These are phyloP conservation scores for Calliphora vomitoria DNA, from an alignment of 2,888 invertebrate genomes.

Conservation along the genomic window DNA sequence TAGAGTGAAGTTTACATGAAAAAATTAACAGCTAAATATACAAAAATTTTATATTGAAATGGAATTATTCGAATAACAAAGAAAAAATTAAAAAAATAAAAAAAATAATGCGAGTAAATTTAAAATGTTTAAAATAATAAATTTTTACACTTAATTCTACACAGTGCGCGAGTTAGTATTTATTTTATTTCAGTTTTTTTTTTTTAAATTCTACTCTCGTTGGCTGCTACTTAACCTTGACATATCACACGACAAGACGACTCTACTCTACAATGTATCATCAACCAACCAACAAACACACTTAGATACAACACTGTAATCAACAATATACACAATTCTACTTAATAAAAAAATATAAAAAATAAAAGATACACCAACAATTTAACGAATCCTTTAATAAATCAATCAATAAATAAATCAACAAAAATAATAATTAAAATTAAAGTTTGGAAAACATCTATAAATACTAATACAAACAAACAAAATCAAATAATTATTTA, in stretches of 20 bases:
- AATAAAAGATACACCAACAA: conserved; percentile 45
- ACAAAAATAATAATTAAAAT: conserved; percentile 32
- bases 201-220: conserved; percentile 62
- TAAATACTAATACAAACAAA: conserved; percentile 16
- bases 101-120: conserved; percentile 18
- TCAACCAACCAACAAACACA: conserved; percentile 59
- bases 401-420: conserved; percentile 36
- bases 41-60: conserved; percentile 16
- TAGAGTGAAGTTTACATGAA: conserved; percentile 11
- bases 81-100: background rate
- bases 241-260: conserved; percentile 78
- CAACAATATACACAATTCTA: conserved; percentile 56
- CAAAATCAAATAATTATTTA: conserved; percentile 37
- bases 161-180: conserved; percentile 55
- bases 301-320: conserved; percentile 58
- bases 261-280: conserved; percentile 69
- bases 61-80: background rate
- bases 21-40: conserved; percentile 6
- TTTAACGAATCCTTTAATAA: conserved; percentile 31
- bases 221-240: conserved; percentile 79
- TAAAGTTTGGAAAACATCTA: conserved; percentile 14
- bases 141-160: conserved; percentile 20
- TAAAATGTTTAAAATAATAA: conserved; percentile 29
- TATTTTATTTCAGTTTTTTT: conserved; percentile 60
- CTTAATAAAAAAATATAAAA: conserved; percentile 25